Evolutionary conservation across 2,113 vertebrate genomes (phyloP).

Genomic region (Athene noctua): DNA sequence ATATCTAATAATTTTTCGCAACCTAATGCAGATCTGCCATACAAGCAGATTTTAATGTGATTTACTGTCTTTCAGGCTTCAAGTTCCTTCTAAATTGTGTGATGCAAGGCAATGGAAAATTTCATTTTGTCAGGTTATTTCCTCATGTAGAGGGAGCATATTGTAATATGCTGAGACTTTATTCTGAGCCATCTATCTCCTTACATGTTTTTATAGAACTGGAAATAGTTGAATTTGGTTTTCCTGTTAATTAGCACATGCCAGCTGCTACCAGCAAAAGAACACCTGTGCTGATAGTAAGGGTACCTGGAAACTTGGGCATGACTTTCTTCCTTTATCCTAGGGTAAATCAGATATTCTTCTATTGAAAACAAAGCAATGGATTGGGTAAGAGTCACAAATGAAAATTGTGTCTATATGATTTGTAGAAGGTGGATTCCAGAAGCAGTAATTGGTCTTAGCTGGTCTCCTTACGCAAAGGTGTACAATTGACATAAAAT

Average conservation of each 20-base stretch:
- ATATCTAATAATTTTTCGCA: background rate
- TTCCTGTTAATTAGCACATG: slow-evolving; percentile 37
- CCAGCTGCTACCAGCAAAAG: slow-evolving; percentile 36
- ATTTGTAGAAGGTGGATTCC: background rate
- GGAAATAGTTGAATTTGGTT: slow-evolving; percentile 11
- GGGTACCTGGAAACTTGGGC: background rate
- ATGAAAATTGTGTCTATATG: background rate
- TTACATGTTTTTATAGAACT: background rate
- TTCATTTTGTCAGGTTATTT: slow-evolving; percentile 3
- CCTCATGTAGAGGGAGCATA: background rate
- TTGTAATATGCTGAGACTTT: background rate
- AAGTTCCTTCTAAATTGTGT: background rate
- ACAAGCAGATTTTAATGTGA: background rate
- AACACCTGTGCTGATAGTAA: slow-evolving; percentile 26
- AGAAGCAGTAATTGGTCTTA: background rate
- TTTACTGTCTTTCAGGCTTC: slow-evolving; percentile 12
- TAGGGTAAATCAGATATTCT: background rate
- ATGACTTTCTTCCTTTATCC: background rate
- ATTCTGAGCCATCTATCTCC: background rate
- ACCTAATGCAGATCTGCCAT: background rate
- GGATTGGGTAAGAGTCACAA: background rate
- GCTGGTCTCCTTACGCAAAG: background rate
- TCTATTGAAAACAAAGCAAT: background rate
- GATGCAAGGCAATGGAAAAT: background rate
- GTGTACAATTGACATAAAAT: background rate